Evolutionary conservation across 2,888 invertebrate genomes (phyloP).

Genomic region (Synergus laeviventris): DNA sequence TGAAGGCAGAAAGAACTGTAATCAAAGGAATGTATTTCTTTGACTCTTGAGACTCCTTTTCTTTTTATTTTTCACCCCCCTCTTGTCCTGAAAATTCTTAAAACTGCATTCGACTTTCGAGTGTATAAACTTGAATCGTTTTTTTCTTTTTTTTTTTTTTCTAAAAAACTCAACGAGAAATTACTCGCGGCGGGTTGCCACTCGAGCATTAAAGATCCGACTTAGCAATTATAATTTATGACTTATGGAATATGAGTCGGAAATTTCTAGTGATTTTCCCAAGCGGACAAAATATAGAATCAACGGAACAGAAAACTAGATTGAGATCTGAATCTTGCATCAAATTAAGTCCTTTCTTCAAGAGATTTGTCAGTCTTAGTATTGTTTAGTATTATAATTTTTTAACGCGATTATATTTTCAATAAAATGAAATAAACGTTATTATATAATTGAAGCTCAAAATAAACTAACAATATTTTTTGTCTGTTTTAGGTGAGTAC

Average conservation of each 20-base stretch:
- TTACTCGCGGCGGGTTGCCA: neutral
- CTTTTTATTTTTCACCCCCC: neutral
- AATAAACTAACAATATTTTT: neutral
- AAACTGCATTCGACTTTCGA: neutral
- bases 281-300: neutral
- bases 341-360: neutral
- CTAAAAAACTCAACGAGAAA: slow-evolving; percentile 10
- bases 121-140: slow-evolving; percentile 2
- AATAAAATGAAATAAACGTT: neutral
- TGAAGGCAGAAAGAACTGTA: no score
- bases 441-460: neutral
- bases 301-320: neutral
- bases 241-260: slow-evolving; percentile 24
- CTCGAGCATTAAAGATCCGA: slow-evolving; percentile 15
- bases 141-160: no score
- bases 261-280: slow-evolving; percentile 23
- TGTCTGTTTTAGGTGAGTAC: slow-evolving; percentile 23
- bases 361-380: neutral
- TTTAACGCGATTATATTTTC: neutral
- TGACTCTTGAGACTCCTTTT: neutral
- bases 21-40: neutral
- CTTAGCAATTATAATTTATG: slow-evolving; percentile 25
- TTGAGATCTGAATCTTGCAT: neutral
- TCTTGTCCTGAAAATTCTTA: neutral
- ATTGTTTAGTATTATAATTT: neutral